phyloP scores from a whole-genome alignment of 2,113 vertebrate genomes.

The Tychaedon coryphoeus region DNA sequence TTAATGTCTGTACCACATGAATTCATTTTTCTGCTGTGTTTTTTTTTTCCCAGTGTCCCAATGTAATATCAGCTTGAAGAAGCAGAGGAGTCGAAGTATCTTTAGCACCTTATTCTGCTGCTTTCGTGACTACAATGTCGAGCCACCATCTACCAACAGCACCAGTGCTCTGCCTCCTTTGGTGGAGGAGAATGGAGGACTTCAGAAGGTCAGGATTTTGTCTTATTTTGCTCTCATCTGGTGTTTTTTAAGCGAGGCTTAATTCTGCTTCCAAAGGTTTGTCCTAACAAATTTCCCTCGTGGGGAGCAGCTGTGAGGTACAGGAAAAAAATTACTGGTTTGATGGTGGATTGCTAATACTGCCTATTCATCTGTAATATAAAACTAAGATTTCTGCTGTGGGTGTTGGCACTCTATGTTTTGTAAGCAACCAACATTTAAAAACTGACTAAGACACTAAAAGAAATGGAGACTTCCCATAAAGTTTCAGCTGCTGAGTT shows the following conservation, averaged over 20 bases:
- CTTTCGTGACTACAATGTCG: constrained; percentile 94
- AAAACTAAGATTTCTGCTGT: neutral
- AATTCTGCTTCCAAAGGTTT: neutral
- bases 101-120: constrained; percentile 99
- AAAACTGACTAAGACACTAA: neutral
- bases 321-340: neutral
- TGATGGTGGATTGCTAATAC: neutral
- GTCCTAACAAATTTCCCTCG: neutral
- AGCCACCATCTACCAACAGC: constrained; percentile 85
- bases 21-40: neutral
- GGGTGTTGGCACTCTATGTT: neutral
- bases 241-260: neutral
- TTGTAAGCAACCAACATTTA: neutral
- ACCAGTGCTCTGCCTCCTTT: constrained; percentile 81
- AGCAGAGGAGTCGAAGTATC: constrained; percentile 91
- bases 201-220: constrained; percentile 84
- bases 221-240: neutral
- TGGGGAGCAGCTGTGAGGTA: neutral
- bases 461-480: neutral
- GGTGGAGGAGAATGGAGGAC: constrained; percentile 91
- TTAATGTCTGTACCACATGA: neutral
- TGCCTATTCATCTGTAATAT: neutral
- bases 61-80: constrained; percentile 89
- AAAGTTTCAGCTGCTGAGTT: neutral
- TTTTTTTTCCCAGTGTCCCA: constrained; percentile 80